Conservation (phyloP, 2,888 invertebrate genomes). For the Caenorhabditis sulstoni region DNA sequence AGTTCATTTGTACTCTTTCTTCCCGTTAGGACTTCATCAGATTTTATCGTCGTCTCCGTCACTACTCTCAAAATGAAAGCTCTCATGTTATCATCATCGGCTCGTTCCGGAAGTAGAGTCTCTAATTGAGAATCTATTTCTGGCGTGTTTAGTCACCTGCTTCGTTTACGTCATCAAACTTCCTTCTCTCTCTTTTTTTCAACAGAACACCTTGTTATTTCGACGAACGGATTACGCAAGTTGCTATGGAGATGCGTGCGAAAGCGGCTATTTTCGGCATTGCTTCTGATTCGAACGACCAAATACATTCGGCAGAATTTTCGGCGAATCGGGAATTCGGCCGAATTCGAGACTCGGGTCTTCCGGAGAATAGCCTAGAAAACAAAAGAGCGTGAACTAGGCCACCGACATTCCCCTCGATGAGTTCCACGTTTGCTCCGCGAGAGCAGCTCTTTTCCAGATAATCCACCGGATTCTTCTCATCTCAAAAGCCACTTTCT, state of each 20-base stretch:
- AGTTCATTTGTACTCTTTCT: neutral
- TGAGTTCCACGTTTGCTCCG: neutral
- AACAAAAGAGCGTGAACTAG: neutral
- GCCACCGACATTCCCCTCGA: too few species aligned
- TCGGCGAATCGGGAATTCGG: too few species aligned
- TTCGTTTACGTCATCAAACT: conserved; percentile 1
- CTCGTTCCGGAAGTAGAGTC: neutral
- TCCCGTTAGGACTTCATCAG: too few species aligned
- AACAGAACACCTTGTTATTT: conserved; percentile 10
- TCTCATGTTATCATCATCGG: too few species aligned
- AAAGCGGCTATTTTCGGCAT: conserved; percentile 13
- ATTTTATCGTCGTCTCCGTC: too few species aligned
- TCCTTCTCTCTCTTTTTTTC: too few species aligned
- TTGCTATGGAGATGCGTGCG: conserved; percentile 4
- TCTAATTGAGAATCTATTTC: neutral
- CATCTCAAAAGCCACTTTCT: conserved; percentile 5
- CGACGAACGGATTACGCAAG: conserved; percentile 10
- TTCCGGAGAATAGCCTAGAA: neutral
- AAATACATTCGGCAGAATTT: too few species aligned
- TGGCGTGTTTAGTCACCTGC: conserved; percentile 2
- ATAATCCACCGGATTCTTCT: neutral
- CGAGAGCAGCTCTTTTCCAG: neutral
- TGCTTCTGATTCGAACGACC: neutral
- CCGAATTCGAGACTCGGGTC: too few species aligned
- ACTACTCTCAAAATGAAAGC: too few species aligned